Evolutionary conservation across 2,113 vertebrate species (phyloP).

Genomic region (Stigmatopora nigra): DNA sequence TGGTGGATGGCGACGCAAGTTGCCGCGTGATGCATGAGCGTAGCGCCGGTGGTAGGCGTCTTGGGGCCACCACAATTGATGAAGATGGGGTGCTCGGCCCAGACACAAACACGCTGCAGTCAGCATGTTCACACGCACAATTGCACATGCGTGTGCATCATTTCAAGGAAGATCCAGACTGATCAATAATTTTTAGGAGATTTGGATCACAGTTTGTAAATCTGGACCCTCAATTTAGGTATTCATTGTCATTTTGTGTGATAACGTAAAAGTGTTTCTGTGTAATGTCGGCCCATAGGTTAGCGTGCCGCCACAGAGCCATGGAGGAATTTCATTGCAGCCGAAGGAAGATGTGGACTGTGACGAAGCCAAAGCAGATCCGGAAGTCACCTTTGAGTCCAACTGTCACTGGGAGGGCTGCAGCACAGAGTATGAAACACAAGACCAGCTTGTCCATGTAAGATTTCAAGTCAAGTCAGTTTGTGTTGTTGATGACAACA

Average conservation of each 20-base stretch:
- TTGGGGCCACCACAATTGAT: conserved; percentile 84
- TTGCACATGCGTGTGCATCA: conserved; percentile 24
- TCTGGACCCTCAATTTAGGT: background rate
- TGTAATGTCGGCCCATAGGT: background rate
- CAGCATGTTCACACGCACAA: conserved; percentile 47
- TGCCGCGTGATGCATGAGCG: conserved; percentile 84
- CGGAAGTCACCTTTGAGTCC: conserved; percentile 87
- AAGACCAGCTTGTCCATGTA: conserved; percentile 95
- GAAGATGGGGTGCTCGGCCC: conserved; percentile 73
- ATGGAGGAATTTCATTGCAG: conserved; percentile 70
- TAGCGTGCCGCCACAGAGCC: conserved; percentile 58
- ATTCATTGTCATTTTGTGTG: background rate
- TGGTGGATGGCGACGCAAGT: conserved; percentile 71
- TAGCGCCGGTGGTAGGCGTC: conserved; percentile 67
- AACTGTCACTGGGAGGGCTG: conserved; percentile 96
- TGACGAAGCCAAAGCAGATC: conserved; percentile 89
- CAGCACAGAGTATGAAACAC: conserved; percentile 85
- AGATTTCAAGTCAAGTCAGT: conserved; percentile 42
- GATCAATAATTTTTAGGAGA: background rate
- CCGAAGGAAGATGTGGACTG: conserved; percentile 87
- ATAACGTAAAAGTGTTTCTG: background rate
- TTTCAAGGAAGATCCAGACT: background rate
- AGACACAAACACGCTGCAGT: conserved; percentile 81
- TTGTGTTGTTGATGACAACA: background rate
- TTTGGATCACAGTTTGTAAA: background rate